Base-by-base conservation (phyloP, 1,140 invertebrate genomes). In the Hycleus phaleratus region DNA sequence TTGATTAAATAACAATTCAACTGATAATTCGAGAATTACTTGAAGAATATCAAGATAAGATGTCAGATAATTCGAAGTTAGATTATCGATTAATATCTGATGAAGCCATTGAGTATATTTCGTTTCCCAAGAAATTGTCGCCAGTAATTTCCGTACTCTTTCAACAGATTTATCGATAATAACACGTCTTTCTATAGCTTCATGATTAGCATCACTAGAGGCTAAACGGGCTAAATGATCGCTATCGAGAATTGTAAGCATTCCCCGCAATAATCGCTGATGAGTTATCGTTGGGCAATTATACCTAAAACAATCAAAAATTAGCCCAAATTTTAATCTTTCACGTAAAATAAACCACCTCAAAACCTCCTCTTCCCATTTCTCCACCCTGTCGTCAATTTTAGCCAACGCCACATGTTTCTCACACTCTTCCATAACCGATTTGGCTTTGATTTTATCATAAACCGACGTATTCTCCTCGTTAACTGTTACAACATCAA, bases 61-160 rank as follows among this genome's bases (percentile, higher is more conserved):
- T 3, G 82, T 79, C 50, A 93, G 73, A 68, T 88, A 85, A n/a
- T 79, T 75, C 6, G 79, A 74, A 1, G 85, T 79, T 7, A 91
- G 72, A 65, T 85, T 75, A 44, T 92, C 88, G 53, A 90, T 77
- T 4, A 94, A 69, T 7, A 87, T 71, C 44, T 77, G 74, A 68
- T 94, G 90, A 38, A 94, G 72, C 91, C 91, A 94, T 59, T 90
- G 86, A 3, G 82, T 79, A 9, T 90, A 70, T 46, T 82, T 81
- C 6, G 78, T 69, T 62, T 92, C 85, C 88, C 89, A 89, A 5
- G 75, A 73, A 8, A 85, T 76, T 4, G 79, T 79, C 1, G 84
- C 82, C 51, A 91, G 70, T n/a, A 82, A 77, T 55, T 83, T 80
- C 18, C 88, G 75, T 53, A 91, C 75, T 49, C 84, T 76, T 58